phyloP scores from a whole-genome alignment of 2,888 invertebrate species.

The Plemyria rubiginata region DNA sequence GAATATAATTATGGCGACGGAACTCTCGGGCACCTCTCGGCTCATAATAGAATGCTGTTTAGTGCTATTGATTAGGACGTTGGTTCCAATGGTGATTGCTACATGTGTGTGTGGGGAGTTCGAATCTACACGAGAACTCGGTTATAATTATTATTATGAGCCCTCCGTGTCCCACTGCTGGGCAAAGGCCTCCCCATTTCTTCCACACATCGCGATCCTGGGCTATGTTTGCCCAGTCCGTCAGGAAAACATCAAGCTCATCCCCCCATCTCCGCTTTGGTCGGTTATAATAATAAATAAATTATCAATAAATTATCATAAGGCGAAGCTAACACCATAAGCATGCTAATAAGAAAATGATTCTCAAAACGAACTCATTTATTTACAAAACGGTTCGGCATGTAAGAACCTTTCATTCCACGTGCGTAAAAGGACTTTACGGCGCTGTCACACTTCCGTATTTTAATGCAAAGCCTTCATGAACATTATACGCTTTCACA shows the following conservation, averaged over 20 bases:
- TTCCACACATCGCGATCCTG: too few relatives aligned
- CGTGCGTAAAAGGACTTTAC: slow-evolving; percentile 37
- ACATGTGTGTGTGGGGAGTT: too few relatives aligned
- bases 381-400: slow-evolving; percentile 12
- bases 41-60: slow-evolving; percentile 55
- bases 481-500: slow-evolving; percentile 46
- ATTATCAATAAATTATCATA: too few relatives aligned
- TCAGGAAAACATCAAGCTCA: too few relatives aligned
- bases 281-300: too few relatives aligned
- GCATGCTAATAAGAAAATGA: slow-evolving; percentile 8
- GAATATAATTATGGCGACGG: slow-evolving; percentile 73
- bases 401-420: slow-evolving; percentile 20
- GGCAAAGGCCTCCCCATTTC: too few relatives aligned
- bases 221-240: too few relatives aligned
- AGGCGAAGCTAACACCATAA: background rate
- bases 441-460: slow-evolving; percentile 38
- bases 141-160: too few relatives aligned
- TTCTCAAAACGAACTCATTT: slow-evolving; percentile 2
- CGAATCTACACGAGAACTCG: too few relatives aligned
- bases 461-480: slow-evolving; percentile 41
- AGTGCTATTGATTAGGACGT: slow-evolving; percentile 17
- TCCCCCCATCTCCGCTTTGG: too few relatives aligned
- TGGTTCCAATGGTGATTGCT: slow-evolving; percentile 1
- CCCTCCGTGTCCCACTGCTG: too few relatives aligned
- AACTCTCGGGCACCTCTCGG: slow-evolving; percentile 66